These are phyloP conservation scores for Aplodontia rufa DNA, from an alignment of 2,113 vertebrate genomes.

Conservation along the genomic window DNA sequence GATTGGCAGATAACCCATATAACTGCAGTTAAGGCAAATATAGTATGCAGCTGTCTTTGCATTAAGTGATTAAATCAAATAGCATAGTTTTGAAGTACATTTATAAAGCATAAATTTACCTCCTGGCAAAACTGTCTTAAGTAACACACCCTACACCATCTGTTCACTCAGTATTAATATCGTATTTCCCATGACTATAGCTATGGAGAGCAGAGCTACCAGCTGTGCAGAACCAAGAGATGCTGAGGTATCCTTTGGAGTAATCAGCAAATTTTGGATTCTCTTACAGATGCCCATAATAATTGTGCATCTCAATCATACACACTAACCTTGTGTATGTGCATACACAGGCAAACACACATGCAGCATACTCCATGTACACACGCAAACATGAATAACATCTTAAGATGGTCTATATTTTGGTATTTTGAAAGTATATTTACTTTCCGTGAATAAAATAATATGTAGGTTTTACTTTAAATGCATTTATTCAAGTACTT, in stretches of 20 bases:
- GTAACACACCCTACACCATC: constrained; percentile 74
- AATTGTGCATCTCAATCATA: constrained; percentile 2
- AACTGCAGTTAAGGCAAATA: constrained; percentile 76
- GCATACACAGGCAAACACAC: not conserved
- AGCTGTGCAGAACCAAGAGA: constrained; percentile 54
- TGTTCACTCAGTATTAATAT: constrained; percentile 64
- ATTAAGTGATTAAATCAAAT: constrained; percentile 80
- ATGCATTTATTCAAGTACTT: not conserved
- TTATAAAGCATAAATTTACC: constrained; percentile 82
- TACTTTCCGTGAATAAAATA: not conserved
- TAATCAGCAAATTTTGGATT: constrained; percentile 44
- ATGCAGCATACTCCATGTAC: fast-evolving
- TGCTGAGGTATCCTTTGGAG: constrained; percentile 28
- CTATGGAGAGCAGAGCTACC: constrained; percentile 43
- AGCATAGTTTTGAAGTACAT: constrained; percentile 80
- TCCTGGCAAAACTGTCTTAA: constrained; percentile 77
- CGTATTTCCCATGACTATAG: constrained; percentile 66
- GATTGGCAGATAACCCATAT: constrained; percentile 80
- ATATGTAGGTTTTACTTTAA: not conserved
- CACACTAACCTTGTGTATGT: not conserved
- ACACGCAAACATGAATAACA: not conserved
- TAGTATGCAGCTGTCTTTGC: constrained; percentile 80
- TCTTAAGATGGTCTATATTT: not conserved
- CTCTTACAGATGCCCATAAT: not conserved
- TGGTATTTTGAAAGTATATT: not conserved